Evolutionary conservation across 2,888 invertebrate species (phyloP).

Genomic region (Melipona beecheii): DNA sequence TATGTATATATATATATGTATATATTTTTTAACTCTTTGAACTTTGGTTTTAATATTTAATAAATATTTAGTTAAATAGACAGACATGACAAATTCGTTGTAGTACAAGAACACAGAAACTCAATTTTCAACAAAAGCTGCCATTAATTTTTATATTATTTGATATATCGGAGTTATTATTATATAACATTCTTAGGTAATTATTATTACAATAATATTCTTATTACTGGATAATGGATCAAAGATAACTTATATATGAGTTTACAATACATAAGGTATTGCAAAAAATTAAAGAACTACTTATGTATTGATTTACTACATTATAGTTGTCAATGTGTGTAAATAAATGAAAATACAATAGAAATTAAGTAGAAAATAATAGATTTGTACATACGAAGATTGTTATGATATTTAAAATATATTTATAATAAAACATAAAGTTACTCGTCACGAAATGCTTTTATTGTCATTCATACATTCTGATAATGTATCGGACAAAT

Average conservation of each 20-base stretch:
- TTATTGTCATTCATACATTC: background rate
- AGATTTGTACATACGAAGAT: conserved; percentile 67
- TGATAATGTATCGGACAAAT: conserved; percentile 85
- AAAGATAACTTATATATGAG: conserved; percentile 47
- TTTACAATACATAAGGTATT: conserved; percentile 22
- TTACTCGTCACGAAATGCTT: conserved; percentile 22
- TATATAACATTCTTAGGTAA: too few relatives aligned
- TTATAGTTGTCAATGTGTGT: conserved; percentile 18
- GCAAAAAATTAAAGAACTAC: background rate
- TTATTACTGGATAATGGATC: background rate
- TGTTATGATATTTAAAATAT: conserved; percentile 76
- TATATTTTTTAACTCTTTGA: too few relatives aligned
- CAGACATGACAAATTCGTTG: too few relatives aligned
- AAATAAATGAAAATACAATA: conserved; percentile 35
- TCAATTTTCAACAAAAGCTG: background rate
- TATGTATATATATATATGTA: too few relatives aligned
- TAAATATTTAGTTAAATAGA: too few relatives aligned
- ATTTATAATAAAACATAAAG: conserved; percentile 68
- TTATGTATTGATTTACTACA: conserved; percentile 11
- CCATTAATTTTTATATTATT: conserved; percentile 2
- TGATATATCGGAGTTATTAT: background rate
- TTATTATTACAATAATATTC: background rate
- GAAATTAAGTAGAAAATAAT: background rate
- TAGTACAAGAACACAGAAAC: background rate
- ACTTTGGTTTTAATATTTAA: too few relatives aligned